These are phyloP conservation scores for Lycia hirtaria DNA, from an alignment of 2,888 invertebrate species.

Conservation along the genomic window DNA sequence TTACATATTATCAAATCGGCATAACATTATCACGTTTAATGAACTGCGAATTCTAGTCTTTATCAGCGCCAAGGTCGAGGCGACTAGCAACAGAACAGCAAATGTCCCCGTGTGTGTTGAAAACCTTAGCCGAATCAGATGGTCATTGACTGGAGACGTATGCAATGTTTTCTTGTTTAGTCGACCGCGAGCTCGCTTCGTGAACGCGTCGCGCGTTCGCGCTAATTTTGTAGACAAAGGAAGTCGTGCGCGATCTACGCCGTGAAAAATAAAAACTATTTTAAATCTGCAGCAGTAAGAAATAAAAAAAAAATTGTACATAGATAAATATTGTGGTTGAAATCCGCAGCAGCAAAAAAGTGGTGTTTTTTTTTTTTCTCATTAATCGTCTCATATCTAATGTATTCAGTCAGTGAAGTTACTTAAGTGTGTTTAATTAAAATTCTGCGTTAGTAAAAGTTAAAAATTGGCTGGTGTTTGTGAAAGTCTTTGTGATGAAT, in stretches of 20 bases:
- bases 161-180: slow-evolving; percentile 8
- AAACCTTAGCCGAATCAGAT: slow-evolving; percentile 38
- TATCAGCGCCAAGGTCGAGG: slow-evolving; percentile 24
- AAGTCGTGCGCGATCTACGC: slow-evolving; percentile 39
- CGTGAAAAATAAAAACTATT: neutral
- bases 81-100: slow-evolving; percentile 16
- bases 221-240: slow-evolving; percentile 51
- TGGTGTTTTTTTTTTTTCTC: neutral
- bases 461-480: neutral
- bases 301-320: neutral
- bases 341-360: neutral
- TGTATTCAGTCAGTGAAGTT: neutral
- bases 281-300: slow-evolving; percentile 12
- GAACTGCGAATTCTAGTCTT: slow-evolving; percentile 16
- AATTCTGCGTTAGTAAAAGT: slow-evolving; percentile 3
- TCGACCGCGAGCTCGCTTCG: slow-evolving; percentile 35
- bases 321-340: neutral
- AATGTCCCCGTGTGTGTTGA: slow-evolving; percentile 16
- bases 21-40: slow-evolving; percentile 20
- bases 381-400: neutral
- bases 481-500: neutral
- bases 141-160: slow-evolving; percentile 46
- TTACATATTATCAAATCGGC: slow-evolving; percentile 14
- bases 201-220: slow-evolving; percentile 42
- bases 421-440: neutral